Base-by-base conservation (phyloP, 2,113 vertebrate species). In the Phaetusa simplex region DNA sequence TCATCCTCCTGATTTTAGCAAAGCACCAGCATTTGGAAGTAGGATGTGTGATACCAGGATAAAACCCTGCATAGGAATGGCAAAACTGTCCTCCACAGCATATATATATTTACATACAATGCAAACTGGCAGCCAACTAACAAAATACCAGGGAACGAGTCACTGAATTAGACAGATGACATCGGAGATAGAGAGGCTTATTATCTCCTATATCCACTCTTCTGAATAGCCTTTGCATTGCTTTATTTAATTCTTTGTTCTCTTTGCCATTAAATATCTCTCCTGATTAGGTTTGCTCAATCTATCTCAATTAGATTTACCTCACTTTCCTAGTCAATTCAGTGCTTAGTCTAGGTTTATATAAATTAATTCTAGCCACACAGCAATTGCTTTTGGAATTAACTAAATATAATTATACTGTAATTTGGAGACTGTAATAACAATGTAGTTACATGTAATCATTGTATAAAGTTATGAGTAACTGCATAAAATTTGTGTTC, bases 261-360 rank as follows among this genome's bases (percentile, higher is more conserved):
- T 87, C 66, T 93, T 92, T 93, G 91, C 93, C 86, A 94, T 95
- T 96, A 97, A 96, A 95, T 91, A 97, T 89, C 88, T 53, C 83
- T 85, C 83, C 71, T 95, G 93, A 97, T 96, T 96, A 96, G 91
- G 94, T 97, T 96, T 94, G 89, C 53, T 85, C 94, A 95, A 96
- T 95, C 94, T 97, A 94, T 96, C 95, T 95, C 96, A 94, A 97
- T 95, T 91, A 97, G 94, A 95, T 96, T 97, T 97, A 96, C 86
- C 89, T 93, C 96, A 89, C 91, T 97, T 95, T 97, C 78, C 78
- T 32, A 93, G 94, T 95, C 93, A 95, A 95, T 93, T 96, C 96
- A 89, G 49, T 69, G 84, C 93, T 91, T 83, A 95, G 86, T 80
- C 84, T 96, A 90, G 94, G 89, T 95, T 95, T 97, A 78, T 89